Evolutionary conservation across 2,113 vertebrate genomes (phyloP).

Genomic region (Labeo rohita): DNA sequence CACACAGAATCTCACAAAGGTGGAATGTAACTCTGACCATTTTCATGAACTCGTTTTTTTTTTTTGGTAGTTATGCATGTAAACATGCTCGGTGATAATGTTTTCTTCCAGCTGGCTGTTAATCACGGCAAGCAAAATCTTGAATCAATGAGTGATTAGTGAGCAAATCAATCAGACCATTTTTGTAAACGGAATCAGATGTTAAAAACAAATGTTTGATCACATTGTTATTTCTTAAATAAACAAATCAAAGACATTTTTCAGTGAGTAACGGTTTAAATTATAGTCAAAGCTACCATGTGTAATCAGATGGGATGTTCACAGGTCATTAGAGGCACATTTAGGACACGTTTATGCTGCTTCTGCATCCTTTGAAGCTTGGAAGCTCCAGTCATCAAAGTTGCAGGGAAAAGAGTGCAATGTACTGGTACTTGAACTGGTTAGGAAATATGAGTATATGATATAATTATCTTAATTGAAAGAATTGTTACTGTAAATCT

Average conservation of each 20-base stretch:
- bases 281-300: neutral
- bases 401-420: neutral
- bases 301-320: neutral
- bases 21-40: no score
- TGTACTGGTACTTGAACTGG: neutral
- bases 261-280: neutral
- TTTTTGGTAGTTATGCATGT: no score
- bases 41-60: no score
- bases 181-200: no score
- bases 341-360: neutral
- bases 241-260: neutral
- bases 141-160: neutral
- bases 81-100: neutral
- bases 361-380: neutral
- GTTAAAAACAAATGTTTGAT: no score
- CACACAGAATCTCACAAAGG: no score
- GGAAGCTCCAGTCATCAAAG: neutral
- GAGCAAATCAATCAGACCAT: neutral
- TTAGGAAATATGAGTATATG: neutral
- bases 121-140: neutral
- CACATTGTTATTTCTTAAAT: no score
- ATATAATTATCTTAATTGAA: neutral
- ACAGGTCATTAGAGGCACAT: neutral
- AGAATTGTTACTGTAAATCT: no score
- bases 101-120: neutral